These are phyloP conservation scores for Cardiocondyla obscurior DNA, from an alignment of 1,140 invertebrate genomes.

Conservation along the genomic window DNA sequence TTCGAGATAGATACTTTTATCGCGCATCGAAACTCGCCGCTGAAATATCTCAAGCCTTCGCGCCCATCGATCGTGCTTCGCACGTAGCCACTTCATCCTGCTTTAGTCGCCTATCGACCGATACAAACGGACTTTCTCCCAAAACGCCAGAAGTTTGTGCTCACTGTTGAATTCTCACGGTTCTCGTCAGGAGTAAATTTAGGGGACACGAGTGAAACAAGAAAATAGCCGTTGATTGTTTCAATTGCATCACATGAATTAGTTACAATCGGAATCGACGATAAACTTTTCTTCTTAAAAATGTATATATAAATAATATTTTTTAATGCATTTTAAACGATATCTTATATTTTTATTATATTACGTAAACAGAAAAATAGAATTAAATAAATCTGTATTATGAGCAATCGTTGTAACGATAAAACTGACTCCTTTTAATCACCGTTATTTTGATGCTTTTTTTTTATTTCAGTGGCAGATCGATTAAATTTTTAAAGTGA, in stretches of 20 bases:
- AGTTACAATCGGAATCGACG: neutral
- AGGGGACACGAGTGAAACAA: neutral
- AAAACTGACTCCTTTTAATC: neutral
- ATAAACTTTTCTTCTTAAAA: neutral
- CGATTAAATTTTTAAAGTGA: neutral
- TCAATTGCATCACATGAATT: neutral
- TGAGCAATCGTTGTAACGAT: neutral
- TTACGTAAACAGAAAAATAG: neutral
- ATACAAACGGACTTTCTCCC: slow-evolving; percentile 52
- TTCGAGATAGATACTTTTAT: slow-evolving; percentile 51
- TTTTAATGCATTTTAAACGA: too few species aligned
- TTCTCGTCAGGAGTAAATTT: neutral
- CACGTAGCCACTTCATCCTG: slow-evolving; percentile 52
- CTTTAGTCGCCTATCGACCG: slow-evolving; percentile 49
- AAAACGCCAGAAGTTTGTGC: slow-evolving; percentile 26
- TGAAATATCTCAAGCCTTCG: slow-evolving; percentile 48
- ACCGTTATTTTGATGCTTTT: neutral
- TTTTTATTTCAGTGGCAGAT: neutral
- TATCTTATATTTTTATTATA: neutral
- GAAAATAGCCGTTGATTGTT: neutral
- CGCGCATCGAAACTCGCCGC: slow-evolving; percentile 28
- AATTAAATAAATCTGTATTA: neutral
- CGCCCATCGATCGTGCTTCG: slow-evolving; percentile 40
- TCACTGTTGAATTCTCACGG: neutral
- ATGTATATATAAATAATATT: neutral